Conservation (phyloP, 1,140 invertebrate species). For the Diploscapter pachys region DNA sequence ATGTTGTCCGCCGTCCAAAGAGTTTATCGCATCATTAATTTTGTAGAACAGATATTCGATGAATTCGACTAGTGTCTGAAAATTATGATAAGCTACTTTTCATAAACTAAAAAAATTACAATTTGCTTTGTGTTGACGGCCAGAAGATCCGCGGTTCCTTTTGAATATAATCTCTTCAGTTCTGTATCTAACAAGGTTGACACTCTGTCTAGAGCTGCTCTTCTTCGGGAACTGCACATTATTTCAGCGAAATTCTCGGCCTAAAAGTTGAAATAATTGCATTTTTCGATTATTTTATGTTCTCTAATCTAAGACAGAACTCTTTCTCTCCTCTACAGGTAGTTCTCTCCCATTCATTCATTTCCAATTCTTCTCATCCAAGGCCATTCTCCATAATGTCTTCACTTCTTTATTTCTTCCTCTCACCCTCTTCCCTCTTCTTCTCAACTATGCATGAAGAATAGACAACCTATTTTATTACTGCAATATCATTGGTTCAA, state of each 20-base stretch:
- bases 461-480: too few species aligned
- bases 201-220: conserved; percentile 19
- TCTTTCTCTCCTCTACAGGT: too few species aligned
- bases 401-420: too few species aligned
- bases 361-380: too few species aligned
- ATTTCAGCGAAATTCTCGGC: conserved; percentile 35
- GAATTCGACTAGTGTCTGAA: conserved; percentile 35
- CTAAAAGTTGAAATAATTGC: conserved; percentile 11
- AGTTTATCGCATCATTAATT: conserved; percentile 28
- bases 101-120: conserved; percentile 1
- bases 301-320: too few species aligned
- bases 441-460: conserved; percentile 10
- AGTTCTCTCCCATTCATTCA: too few species aligned
- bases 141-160: conserved; percentile 26
- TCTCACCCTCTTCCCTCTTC: too few species aligned
- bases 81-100: conserved; percentile 4
- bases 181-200: conserved; percentile 16
- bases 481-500: conserved; percentile 13
- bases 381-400: too few species aligned
- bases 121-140: conserved; percentile 27
- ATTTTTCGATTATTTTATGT: too few species aligned
- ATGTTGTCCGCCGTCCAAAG: conserved; percentile 27
- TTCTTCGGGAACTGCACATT: conserved; percentile 17
- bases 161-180: conserved; percentile 23
- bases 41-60: conserved; percentile 37